A percentile compares a stretch with the other conserved stretches of the same genome.
phyloP scores from a whole-genome alignment of 2,888 invertebrate species.

The Trypoxylon attenuatum region DNA sequence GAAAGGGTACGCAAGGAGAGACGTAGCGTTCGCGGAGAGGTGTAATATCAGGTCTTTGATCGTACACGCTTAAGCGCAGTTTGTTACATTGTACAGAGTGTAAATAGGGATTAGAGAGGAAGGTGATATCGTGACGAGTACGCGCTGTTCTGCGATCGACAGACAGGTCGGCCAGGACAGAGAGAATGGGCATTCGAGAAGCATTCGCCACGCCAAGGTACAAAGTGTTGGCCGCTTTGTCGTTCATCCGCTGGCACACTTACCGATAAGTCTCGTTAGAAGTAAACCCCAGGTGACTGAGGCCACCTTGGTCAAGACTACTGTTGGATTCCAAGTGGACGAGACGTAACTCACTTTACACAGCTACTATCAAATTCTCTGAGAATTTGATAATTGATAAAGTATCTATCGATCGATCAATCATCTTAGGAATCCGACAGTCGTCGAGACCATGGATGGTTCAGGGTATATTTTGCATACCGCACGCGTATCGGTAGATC shows the following conservation, averaged over 20 bases:
- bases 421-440: too few species aligned
- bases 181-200: slow-evolving; percentile 51
- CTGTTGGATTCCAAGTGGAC: too few species aligned
- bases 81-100: not conserved
- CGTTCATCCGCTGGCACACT: slow-evolving; percentile 28
- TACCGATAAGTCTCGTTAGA: slow-evolving; percentile 18
- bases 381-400: too few species aligned
- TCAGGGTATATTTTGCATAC: slow-evolving; percentile 1
- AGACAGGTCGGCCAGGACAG: slow-evolving; percentile 9
- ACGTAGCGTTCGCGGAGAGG: too few species aligned
- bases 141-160: slow-evolving; percentile 4
- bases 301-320: too few species aligned
- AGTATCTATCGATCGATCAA: too few species aligned
- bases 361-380: too few species aligned
- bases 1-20: too few species aligned
- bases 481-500: not conserved
- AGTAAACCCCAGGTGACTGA: not conserved
- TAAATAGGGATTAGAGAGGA: not conserved
- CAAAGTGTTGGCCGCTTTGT: slow-evolving; percentile 22
- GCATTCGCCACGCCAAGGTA: slow-evolving; percentile 35
- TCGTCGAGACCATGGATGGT: too few species aligned
- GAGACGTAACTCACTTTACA: too few species aligned
- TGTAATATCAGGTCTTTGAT: too few species aligned
- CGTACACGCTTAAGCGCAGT: not conserved
- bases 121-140: not conserved